Evolutionary conservation across 2,888 invertebrate species (phyloP).

Genomic region (Lasioglossum malachurum): DNA sequence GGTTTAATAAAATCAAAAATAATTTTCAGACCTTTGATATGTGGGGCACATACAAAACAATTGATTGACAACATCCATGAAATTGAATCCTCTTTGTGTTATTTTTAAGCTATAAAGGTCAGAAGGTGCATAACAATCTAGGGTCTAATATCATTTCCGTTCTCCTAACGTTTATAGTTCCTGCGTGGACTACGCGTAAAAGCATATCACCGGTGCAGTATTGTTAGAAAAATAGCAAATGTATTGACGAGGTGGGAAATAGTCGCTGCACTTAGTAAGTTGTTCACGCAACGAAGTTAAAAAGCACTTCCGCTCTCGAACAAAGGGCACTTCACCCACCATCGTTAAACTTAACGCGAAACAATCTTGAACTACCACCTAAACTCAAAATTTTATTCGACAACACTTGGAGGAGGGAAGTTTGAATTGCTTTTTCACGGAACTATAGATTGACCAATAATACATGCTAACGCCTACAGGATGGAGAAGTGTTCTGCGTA

Average conservation of each 20-base stretch:
- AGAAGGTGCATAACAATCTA: neutral
- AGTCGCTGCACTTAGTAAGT: neutral
- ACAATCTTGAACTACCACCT: slow-evolving; percentile 51
- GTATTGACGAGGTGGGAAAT: neutral
- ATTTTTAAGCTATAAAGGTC: neutral
- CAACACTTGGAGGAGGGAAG: slow-evolving; percentile 45
- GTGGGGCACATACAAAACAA: too few species aligned
- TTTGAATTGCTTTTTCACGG: slow-evolving; percentile 52
- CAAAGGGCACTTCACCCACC: slow-evolving; percentile 39
- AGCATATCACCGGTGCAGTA: neutral
- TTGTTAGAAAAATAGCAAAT: neutral
- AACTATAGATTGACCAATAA: slow-evolving; percentile 23
- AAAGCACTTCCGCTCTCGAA: slow-evolving; percentile 31
- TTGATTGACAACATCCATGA: too few species aligned
- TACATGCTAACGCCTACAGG: neutral
- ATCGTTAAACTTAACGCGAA: slow-evolving; percentile 43
- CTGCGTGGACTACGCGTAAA: neutral
- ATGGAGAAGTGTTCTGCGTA: neutral
- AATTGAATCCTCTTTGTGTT: neutral
- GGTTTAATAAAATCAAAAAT: too few species aligned
- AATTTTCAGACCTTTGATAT: too few species aligned
- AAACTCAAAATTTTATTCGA: slow-evolving; percentile 57
- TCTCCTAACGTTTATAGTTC: neutral
- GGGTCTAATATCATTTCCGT: neutral
- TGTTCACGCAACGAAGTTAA: slow-evolving; percentile 16